phyloP scores from a whole-genome alignment of 2,888 invertebrate species.

The Harpalus rufipes region DNA sequence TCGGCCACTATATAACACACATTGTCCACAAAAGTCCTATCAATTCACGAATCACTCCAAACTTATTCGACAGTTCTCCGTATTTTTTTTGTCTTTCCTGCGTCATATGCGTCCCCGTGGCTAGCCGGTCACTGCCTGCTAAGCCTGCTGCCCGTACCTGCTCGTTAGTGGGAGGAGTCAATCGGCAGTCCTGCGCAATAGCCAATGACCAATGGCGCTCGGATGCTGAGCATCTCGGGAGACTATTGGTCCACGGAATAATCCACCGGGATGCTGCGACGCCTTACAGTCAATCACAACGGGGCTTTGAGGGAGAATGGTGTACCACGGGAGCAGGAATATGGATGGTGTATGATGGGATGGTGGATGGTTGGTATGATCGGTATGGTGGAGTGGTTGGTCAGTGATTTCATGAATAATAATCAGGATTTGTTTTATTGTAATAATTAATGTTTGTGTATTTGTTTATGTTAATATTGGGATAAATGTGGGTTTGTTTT shows the following conservation, averaged over 20 bases:
- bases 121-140: conserved; percentile 38
- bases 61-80: not conserved
- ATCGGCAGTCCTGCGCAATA: conserved; percentile 73
- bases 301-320: conserved; percentile 72
- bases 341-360: conserved; percentile 32
- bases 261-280: conserved; percentile 71
- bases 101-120: not conserved
- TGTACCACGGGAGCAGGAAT: not conserved
- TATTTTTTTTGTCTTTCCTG: not conserved
- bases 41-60: no score
- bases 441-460: not conserved
- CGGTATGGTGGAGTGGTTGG: not conserved
- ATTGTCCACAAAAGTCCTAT: no score
- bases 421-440: not conserved
- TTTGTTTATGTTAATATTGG: not conserved
- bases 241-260: conserved; percentile 76
- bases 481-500: not conserved
- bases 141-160: not conserved
- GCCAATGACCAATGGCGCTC: conserved; percentile 71
- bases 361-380: conserved; percentile 26
- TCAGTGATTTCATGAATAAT: not conserved
- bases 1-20: no score
- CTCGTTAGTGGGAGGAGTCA: conserved; percentile 34
- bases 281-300: conserved; percentile 69
- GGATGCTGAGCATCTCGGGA: conserved; percentile 75